Percentiles rank a stretch among this genome's conserved stretches.
Evolutionary conservation across 2,113 vertebrate species (phyloP).

Genomic region (Rhabdomys dilectus): DNA sequence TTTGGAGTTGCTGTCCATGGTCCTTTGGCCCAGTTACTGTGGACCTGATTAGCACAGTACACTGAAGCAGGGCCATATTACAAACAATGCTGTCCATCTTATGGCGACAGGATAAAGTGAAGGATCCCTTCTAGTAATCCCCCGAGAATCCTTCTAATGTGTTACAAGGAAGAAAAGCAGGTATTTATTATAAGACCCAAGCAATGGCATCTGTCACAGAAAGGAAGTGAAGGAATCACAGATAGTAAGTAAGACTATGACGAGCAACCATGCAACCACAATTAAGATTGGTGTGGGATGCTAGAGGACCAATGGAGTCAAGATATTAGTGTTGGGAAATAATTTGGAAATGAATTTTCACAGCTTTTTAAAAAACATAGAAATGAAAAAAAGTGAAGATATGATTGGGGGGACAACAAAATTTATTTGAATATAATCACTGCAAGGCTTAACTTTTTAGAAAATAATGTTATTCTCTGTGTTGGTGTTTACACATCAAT

Average conservation of each 20-base stretch:
- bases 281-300: background rate
- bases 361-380: background rate
- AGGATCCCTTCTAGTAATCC: background rate
- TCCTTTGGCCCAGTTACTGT: background rate
- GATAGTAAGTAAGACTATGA: background rate
- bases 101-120: background rate
- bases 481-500: slow-evolving; percentile 30
- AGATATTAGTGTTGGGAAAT: background rate
- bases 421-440: background rate
- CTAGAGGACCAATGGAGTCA: background rate
- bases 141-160: background rate
- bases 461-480: background rate
- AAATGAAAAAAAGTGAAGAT: slow-evolving; percentile 3
- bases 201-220: background rate
- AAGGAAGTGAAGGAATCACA: background rate
- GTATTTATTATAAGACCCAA: background rate
- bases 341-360: background rate
- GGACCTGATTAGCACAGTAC: background rate
- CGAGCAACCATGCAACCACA: background rate
- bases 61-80: background rate
- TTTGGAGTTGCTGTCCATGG: background rate
- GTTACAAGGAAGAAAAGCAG: background rate
- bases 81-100: background rate
- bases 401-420: background rate
- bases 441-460: background rate